Evolutionary conservation across 1,140 invertebrate genomes (phyloP), one percentile per base, ranked within the genome.

Genomic region (Goniozus legneri): DNA sequence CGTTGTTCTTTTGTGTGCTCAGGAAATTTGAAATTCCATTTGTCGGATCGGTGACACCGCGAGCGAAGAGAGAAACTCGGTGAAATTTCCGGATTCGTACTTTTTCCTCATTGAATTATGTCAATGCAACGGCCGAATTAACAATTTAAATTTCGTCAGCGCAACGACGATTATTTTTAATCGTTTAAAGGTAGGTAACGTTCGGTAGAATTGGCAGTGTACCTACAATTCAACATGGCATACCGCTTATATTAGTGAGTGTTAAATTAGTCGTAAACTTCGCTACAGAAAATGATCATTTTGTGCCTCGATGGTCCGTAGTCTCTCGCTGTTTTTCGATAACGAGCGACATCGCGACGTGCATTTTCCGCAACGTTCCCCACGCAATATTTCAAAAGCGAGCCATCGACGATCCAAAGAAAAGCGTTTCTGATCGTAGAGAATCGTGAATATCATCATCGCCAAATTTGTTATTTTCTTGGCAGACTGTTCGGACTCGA

Each of bases 401-500:
- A n/a, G n/a, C n/a, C n/a, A n/a, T n/a, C n/a, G n/a, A n/a, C n/a
- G n/a, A n/a, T n/a, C n/a, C n/a, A n/a, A n/a, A n/a, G n/a, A n/a
- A n/a, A n/a, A n/a, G n/a, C n/a, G n/a, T n/a, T n/a, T n/a, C n/a
- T n/a, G n/a, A n/a, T n/a, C n/a, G n/a, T n/a, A n/a, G n/a, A n/a
- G n/a, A n/a, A n/a, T n/a, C n/a, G n/a, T n/a, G n/a, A n/a, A n/a
- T n/a, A n/a, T n/a, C 53, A 65, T 66, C 66, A 60, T 44, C 59
- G 57, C 58, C 58, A 56, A 60, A 66, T 60, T 67, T 68, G 62
- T 54, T 45, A 49, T 50, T 39, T 34, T 55, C 44, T 68, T 70
- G 66, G 67, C 67, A 67, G 43, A 15, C 30, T 21, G 24, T 38
- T 50, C 43, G 20, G n/a, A 10, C 1, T 27, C 12, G 24, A 27